A percentile compares a stretch with the other conserved stretches of the same genome.
Evolutionary conservation across 2,888 invertebrate genomes (phyloP).

Genomic region (Drosophila nigritarsus): DNA sequence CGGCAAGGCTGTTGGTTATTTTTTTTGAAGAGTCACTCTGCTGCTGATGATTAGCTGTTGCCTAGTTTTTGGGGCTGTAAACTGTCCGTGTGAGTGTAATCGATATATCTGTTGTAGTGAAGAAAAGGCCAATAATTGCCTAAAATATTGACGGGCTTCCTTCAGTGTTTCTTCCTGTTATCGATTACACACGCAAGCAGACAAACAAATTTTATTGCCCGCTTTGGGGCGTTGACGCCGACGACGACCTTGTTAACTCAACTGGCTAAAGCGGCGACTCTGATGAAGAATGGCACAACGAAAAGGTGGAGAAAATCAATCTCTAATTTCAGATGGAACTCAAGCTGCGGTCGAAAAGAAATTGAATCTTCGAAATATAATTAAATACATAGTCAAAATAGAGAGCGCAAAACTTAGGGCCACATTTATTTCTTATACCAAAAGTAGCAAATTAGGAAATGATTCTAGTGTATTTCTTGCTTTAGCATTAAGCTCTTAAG

Average conservation of each 20-base stretch:
- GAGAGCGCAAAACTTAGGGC: constrained; percentile 50
- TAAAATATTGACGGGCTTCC: constrained; percentile 38
- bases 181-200: constrained; percentile 51
- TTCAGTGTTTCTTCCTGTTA: constrained; percentile 18
- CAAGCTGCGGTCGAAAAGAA: constrained; percentile 47
- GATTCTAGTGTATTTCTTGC: constrained; percentile 67
- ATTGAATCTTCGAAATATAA: constrained; percentile 8
- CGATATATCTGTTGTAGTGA: constrained; percentile 25
- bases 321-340: constrained; percentile 67
- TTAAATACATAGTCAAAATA: constrained; percentile 5
- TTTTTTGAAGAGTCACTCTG: constrained; percentile 28
- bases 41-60: constrained; percentile 35
- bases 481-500: constrained; percentile 48
- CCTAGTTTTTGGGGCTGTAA: constrained; percentile 50
- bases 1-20: constrained; percentile 38
- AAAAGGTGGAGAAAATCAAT: constrained; percentile 38
- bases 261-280: constrained; percentile 32
- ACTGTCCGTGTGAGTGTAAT: constrained; percentile 27
- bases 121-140: constrained; percentile 19
- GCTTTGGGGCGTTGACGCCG: constrained; percentile 31
- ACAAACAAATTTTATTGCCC: constrained; percentile 14
- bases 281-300: constrained; percentile 22
- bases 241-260: constrained; percentile 37
- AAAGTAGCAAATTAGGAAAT: constrained; percentile 29
- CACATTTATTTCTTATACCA: constrained; percentile 33